phyloP scores from a whole-genome alignment of 2,113 vertebrate genomes.

The Megaleporinus macrocephalus region DNA sequence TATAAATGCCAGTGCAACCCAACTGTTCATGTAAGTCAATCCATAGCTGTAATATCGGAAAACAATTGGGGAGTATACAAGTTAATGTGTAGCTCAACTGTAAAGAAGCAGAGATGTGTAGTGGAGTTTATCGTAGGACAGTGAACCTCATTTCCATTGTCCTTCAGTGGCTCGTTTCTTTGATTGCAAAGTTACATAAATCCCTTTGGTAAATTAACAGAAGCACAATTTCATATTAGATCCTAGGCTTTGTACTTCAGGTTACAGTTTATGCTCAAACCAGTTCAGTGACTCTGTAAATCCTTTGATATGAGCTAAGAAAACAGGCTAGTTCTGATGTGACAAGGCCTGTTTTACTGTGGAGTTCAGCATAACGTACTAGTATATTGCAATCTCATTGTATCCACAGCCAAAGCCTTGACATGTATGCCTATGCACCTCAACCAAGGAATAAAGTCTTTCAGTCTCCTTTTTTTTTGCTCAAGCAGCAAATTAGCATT shows the following conservation, averaged over 20 bases:
- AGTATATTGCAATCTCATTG: constrained; percentile 24
- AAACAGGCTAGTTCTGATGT: not conserved
- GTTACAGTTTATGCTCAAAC: not conserved
- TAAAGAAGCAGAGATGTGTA: not conserved
- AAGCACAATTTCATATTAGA: not conserved
- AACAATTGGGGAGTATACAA: constrained; percentile 18
- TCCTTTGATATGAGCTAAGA: not conserved
- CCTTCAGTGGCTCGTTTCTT: not conserved
- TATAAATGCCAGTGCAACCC: constrained; percentile 15
- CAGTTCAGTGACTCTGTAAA: not conserved
- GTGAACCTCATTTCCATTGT: not conserved
- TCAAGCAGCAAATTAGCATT: constrained; percentile 19
- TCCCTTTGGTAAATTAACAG: not conserved
- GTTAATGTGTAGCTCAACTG: constrained; percentile 9
- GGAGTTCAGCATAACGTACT: constrained; percentile 1
- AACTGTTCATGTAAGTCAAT: constrained; percentile 9
- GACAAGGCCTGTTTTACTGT: constrained; percentile 16
- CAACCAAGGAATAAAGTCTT: constrained; percentile 6
- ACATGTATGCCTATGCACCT: not conserved
- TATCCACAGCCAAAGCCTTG: not conserved
- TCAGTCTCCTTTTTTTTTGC: not conserved
- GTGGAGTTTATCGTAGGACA: constrained; percentile 5
- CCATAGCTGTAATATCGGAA: constrained; percentile 13
- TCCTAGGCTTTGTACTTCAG: not conserved
- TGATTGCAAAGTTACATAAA: constrained; percentile 3